Conservation (phyloP, 2,113 vertebrate genomes). For the Holacanthus passer region DNA sequence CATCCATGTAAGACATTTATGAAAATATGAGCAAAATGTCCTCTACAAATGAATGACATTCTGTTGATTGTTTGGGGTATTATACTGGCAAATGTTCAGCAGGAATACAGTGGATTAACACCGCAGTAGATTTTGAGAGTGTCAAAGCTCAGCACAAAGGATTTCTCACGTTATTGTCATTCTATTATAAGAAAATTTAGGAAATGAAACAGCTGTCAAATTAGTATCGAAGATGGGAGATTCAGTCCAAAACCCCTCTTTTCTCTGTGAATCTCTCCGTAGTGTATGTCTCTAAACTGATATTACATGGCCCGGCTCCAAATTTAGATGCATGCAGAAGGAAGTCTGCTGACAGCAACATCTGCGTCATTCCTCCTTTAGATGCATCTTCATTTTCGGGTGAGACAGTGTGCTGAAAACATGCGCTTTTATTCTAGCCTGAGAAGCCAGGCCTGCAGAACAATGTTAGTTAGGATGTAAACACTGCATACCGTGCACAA, state of each 20-base stretch:
- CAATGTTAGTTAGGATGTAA: conserved; percentile 36
- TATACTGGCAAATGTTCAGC: conserved; percentile 19
- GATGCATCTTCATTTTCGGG: conserved; percentile 45
- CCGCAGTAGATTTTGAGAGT: conserved; percentile 16
- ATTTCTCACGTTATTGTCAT: conserved; percentile 45
- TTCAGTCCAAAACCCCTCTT: conserved; percentile 10
- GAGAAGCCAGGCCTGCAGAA: conserved; percentile 24
- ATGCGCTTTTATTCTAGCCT: conserved; percentile 16
- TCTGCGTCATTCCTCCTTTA: conserved; percentile 41
- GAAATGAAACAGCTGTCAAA: conserved; percentile 48
- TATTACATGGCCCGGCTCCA: conserved; percentile 36
- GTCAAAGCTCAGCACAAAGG: conserved; percentile 43
- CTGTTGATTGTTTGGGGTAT: conserved; percentile 27
- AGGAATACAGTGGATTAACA: conserved; percentile 42
- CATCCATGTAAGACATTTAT: neutral
- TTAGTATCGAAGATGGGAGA: conserved; percentile 34
- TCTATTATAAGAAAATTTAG: conserved; percentile 19
- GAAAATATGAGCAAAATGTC: conserved; percentile 16
- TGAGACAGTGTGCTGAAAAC: conserved; percentile 22
- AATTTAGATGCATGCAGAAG: conserved; percentile 42
- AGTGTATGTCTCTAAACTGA: conserved; percentile 37
- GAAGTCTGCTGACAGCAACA: conserved; percentile 46
- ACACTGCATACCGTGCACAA: conserved; percentile 32
- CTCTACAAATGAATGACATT: conserved; percentile 10
- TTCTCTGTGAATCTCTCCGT: conserved; percentile 17